Evolutionary conservation across 53 echinoderm and acorn worm species (phyloP).

Genomic region (Apostichopus leukothele): DNA sequence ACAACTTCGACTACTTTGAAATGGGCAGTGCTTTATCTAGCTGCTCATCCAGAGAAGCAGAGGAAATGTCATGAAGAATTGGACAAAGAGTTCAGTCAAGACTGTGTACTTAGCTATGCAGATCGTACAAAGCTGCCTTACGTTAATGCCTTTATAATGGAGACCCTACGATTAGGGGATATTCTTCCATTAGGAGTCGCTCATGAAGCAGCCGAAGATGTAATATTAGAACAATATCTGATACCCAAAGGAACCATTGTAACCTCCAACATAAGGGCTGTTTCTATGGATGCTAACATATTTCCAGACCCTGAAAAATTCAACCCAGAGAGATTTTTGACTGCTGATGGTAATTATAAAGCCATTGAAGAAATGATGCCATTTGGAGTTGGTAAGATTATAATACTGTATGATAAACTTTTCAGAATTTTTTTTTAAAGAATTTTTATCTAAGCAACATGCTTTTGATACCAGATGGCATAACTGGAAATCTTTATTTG

Average conservation of each 20-base stretch:
- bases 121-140: constrained; percentile 39
- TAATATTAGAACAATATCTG: constrained; percentile 8
- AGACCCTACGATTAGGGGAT: constrained; percentile 29
- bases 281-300: neutral
- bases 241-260: constrained; percentile 44
- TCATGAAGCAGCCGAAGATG: constrained; percentile 34
- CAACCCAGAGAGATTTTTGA: constrained; percentile 14
- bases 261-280: constrained; percentile 25
- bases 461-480: too few relatives aligned
- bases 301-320: constrained; percentile 24
- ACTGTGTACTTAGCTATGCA: neutral
- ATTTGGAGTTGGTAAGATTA: constrained; percentile 29
- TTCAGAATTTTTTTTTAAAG: too few relatives aligned
- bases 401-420: too few relatives aligned
- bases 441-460: too few relatives aligned
- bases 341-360: constrained; percentile 2
- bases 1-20: constrained; percentile 22
- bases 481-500: too few relatives aligned
- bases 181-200: constrained; percentile 35
- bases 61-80: constrained; percentile 34
- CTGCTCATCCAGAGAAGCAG: constrained; percentile 32
- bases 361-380: constrained; percentile 29
- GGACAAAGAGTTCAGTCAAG: neutral
- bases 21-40: constrained; percentile 20
- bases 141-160: constrained; percentile 33